Conservation (phyloP, 2,888 invertebrate species). For the Drosophila flavopinicola region DNA sequence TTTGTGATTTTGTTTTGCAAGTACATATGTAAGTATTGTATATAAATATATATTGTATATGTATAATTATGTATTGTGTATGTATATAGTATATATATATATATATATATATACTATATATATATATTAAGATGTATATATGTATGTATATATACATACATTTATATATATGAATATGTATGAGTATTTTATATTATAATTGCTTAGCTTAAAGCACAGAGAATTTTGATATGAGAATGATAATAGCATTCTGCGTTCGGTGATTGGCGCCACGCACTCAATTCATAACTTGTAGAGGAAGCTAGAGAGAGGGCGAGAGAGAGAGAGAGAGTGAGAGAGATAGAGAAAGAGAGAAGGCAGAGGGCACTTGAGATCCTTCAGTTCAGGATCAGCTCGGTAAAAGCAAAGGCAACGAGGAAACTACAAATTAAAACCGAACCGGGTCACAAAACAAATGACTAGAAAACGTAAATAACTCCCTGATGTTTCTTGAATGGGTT, state of each 20-base stretch:
- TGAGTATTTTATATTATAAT: slow-evolving; percentile 51
- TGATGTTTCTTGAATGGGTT: slow-evolving; percentile 24
- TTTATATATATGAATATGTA: slow-evolving; percentile 33
- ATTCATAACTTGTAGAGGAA: not conserved
- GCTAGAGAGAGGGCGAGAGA: not conserved
- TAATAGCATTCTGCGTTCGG: slow-evolving; percentile 49
- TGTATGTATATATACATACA: slow-evolving; percentile 30
- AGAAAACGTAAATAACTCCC: slow-evolving; percentile 49
- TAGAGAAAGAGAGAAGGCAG: not conserved
- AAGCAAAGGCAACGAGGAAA: slow-evolving; percentile 14
- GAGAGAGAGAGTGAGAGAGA: not conserved
- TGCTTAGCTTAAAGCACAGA: slow-evolving; percentile 79
- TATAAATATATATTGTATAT: slow-evolving; percentile 53
- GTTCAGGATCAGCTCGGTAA: not conserved
- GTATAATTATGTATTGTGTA: slow-evolving; percentile 35
- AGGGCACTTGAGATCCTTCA: slow-evolving; percentile 30
- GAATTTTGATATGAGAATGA: slow-evolving; percentile 78
- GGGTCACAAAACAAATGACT: slow-evolving; percentile 55
- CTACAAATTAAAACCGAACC: slow-evolving; percentile 15
- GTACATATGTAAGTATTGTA: slow-evolving; percentile 54
- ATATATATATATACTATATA: slow-evolving; percentile 40
- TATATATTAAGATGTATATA: slow-evolving; percentile 40
- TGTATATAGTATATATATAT: too few relatives aligned
- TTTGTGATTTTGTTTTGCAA: slow-evolving; percentile 25
- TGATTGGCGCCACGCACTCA: slow-evolving; percentile 56